Base-by-base conservation (phyloP, 2,113 vertebrate species). In the Anhinga anhinga region DNA sequence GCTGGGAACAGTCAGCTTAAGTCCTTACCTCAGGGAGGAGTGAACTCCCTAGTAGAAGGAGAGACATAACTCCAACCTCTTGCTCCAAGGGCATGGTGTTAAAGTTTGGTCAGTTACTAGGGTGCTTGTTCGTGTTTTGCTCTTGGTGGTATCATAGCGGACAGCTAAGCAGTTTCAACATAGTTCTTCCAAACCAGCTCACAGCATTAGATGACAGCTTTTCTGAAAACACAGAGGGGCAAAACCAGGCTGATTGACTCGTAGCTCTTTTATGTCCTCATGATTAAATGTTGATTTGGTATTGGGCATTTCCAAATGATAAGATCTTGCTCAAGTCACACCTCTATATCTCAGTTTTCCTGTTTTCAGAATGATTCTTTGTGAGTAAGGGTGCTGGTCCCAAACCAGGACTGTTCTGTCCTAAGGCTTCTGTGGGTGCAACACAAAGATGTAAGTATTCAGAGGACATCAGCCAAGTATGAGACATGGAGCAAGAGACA, bases 381-480 rank as follows among this genome's bases (percentile, higher is more conserved):
- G 30, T 30, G 44, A 72, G 20, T 58, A 44, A 65, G 26, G n/a
- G 36, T 81, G 27, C 59, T 84, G 80, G 15, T 62, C 52, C 8
- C 61, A 95, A 81, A 52, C 38, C 16, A 45, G 34, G 50, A 49
- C 73, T 53, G 22, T 73, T 92, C 27, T 59, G 19, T 93, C 34
- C 27, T 71, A 44, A 58, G 36, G 17, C 23, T 76, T 91, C 49
- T 92, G 23, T 83, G 76, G 58, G 29, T 9, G 26, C 72, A 44
- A 61, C 13, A 23, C 44, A 69, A 79, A 76, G 38, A 47, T 1
- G 0, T 47, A 73, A 78, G 11, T 82, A 78, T 76, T 74, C 42
- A 82, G 77, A 82, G 50, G 47, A 21, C 0, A 0, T 20, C 10
- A 1, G 27, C 44, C 49, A 65, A 38, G 30, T 58, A 3, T 38